Conservation (phyloP, 2,888 invertebrate genomes). For the Eilema caniola region DNA sequence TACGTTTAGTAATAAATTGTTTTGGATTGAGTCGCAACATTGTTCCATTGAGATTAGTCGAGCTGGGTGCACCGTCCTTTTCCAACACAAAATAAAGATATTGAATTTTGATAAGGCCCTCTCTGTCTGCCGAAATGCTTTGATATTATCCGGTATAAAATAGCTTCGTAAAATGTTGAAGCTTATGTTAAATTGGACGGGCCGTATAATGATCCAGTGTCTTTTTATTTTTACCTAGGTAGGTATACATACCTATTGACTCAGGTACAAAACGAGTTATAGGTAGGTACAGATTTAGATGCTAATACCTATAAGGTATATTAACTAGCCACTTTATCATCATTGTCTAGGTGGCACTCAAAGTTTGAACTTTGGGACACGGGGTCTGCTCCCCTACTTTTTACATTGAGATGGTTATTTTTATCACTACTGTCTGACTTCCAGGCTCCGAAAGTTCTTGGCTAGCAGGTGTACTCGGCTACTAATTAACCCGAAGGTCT, state of each 20-base stretch:
- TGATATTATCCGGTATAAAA: conserved; percentile 62
- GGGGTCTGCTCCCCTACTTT: neutral
- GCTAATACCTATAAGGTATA: too few species aligned
- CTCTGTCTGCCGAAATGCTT: conserved; percentile 69
- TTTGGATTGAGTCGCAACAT: conserved; percentile 81
- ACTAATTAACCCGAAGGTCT: too few species aligned
- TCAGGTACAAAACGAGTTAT: neutral
- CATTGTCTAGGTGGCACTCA: too few species aligned
- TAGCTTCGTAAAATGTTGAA: conserved; percentile 58
- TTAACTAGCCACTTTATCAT: neutral
- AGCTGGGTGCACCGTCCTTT: conserved; percentile 77
- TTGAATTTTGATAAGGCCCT: conserved; percentile 80
- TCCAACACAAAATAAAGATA: conserved; percentile 82
- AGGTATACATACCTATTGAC: conserved; percentile 10
- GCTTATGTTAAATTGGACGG: conserved; percentile 51
- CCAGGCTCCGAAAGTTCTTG: too few species aligned
- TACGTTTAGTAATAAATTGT: conserved; percentile 57
- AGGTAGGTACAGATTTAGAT: neutral
- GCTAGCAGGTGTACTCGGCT: too few species aligned
- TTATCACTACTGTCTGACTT: neutral
- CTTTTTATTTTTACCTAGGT: conserved; percentile 26
- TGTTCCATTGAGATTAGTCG: conserved; percentile 81
- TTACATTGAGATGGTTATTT: neutral
- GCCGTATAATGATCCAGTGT: conserved; percentile 30
- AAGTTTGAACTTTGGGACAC: neutral